Evolutionary conservation across 2,797 vertebrate genomes (phyloP), one percentile per base, ranked within the genome.

Genomic region (Chaunax sp.): DNA sequence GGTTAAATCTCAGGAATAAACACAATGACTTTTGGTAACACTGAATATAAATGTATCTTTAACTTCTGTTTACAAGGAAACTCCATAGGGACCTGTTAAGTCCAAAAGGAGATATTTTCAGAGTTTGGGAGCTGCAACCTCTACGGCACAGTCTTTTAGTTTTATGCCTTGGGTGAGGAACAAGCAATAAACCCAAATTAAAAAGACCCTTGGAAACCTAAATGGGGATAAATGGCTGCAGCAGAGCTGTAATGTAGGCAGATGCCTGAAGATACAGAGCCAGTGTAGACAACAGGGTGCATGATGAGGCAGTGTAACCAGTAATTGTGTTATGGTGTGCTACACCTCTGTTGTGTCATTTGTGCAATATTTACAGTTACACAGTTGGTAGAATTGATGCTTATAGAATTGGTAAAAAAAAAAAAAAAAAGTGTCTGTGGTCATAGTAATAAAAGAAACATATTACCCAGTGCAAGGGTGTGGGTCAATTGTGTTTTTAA

Each of bases 151-250:
- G 33, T 38, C 35, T 22, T 56, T 43, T 46, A 23, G 63, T 59
- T 72, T 52, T 6, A 49, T 25, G 16, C 56, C 25, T 63, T 45
- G 5, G 56, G 50, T 2, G 3, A 55, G 46, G 41, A 64, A 28
- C 18, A 55, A 57, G 49, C 40, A 67, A 23, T 43, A 64, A 56
- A 46, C 45, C 9, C 12, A 37, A 25, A 77, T 62, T 64, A 69
- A 54, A 35, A 56, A 58, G 40, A 64, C 35, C 64, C 41, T 22
- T 6, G 47, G 46, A 60, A 20, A 53, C 26, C 15, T 3, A 13
- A 40, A 20, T 51, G 20, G 14, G 6, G 44, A 40, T 61, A 23
- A 47, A 69, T 23, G 46, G 35, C 68, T 55, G 59, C 65, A 51
- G 57, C 49, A 50, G 38, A 26, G 18, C 35, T 59, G 2, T 45